These are phyloP conservation scores for Hypocryptadius cinnamomeus DNA, from an alignment of 2,113 vertebrate genomes.

Conservation along the genomic window DNA sequence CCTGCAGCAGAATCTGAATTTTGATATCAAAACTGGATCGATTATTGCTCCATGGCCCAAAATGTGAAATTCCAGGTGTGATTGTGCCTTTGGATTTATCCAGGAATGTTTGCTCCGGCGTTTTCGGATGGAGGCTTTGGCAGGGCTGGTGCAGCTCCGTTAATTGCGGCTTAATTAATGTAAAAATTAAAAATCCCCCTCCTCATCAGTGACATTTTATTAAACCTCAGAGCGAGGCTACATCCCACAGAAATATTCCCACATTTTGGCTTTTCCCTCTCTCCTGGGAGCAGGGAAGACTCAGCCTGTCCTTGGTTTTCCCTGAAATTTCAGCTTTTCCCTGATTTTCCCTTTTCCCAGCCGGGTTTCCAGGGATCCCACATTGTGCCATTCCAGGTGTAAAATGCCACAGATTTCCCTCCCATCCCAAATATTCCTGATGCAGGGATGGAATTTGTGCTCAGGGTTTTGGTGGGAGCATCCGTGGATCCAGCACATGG, in stretches of 20 bases:
- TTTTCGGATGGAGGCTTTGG: background rate
- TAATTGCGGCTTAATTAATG: background rate
- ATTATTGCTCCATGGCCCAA: accelerated
- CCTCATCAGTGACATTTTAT: background rate
- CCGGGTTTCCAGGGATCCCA: background rate
- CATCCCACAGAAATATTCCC: background rate
- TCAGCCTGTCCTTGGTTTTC: background rate
- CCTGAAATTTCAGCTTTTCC: accelerated
- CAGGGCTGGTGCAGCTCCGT: background rate
- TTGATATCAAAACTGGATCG: accelerated
- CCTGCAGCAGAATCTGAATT: background rate
- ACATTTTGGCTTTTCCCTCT: background rate
- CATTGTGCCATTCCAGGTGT: accelerated
- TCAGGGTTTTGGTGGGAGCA: background rate
- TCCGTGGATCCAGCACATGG: accelerated
- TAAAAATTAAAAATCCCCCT: background rate
- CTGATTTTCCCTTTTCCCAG: background rate
- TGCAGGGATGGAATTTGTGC: background rate
- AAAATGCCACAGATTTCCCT: accelerated
- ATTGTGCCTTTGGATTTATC: background rate
- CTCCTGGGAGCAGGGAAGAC: accelerated
- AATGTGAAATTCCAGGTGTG: accelerated
- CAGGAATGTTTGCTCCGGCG: accelerated
- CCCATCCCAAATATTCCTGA: accelerated
- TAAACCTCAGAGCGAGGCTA: accelerated